Percentiles rank a stretch among this genome's conserved stretches.
Conservation (phyloP, 2,113 vertebrate genomes). For the Sylvia atricapilla region DNA sequence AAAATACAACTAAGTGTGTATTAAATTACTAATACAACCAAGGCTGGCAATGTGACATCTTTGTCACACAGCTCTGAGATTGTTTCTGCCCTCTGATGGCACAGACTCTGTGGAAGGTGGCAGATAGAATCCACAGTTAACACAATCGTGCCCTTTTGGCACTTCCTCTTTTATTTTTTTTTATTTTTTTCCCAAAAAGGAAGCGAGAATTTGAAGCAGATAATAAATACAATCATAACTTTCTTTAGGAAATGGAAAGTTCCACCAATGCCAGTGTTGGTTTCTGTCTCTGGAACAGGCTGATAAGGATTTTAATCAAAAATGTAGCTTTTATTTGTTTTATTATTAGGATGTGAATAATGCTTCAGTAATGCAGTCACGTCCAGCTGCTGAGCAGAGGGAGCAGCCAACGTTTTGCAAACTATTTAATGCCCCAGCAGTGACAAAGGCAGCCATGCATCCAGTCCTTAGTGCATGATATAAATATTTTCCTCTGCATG, state of each 20-base stretch:
- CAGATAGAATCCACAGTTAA: neutral
- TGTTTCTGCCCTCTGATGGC: neutral
- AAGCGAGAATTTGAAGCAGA: neutral
- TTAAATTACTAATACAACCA: neutral
- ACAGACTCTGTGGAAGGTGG: neutral
- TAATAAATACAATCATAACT: neutral
- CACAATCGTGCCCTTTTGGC: neutral
- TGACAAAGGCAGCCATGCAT: neutral
- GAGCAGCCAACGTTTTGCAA: constrained; percentile 17
- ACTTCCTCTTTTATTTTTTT: neutral
- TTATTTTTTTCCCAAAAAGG: neutral
- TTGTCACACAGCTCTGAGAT: neutral
- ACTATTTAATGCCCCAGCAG: neutral
- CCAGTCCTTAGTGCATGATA: constrained; percentile 15
- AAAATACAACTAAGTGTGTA: neutral
- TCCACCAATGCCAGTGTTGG: neutral
- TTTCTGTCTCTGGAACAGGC: neutral
- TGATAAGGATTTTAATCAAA: constrained; percentile 15
- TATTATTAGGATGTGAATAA: neutral
- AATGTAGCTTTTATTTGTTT: constrained; percentile 31
- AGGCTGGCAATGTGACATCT: neutral
- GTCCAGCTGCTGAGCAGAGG: neutral
- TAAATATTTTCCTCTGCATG: constrained; percentile 49
- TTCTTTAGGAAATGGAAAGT: neutral
- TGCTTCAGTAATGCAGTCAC: neutral